Percentiles rank a stretch among this genome's conserved stretches.
These are phyloP conservation scores for Larimichthys crocea DNA, from an alignment of 2,113 vertebrate genomes.

Conservation along the genomic window DNA sequence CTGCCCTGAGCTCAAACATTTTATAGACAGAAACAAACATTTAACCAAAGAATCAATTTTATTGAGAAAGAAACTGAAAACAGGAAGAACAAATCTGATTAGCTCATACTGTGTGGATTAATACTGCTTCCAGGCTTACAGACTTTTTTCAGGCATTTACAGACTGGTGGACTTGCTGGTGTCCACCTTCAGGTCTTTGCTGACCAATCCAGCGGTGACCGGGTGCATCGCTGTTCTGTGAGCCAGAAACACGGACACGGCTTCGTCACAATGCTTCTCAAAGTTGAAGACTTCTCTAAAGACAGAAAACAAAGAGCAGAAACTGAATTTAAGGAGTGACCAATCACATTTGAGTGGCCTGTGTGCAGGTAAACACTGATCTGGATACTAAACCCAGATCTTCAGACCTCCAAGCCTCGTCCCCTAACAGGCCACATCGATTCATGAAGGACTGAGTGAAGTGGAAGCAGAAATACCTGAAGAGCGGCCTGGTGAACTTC, in stretches of 20 bases:
- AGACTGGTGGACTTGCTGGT: constrained; percentile 35
- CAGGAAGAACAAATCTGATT: neutral
- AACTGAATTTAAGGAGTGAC: no score
- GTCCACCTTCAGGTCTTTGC: constrained; percentile 90
- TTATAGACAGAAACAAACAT: neutral
- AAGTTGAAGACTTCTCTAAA: constrained; percentile 91
- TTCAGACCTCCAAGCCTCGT: no score
- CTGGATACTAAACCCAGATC: no score
- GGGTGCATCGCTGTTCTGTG: constrained; percentile 89
- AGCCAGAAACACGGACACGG: constrained; percentile 84
- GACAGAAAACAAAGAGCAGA: neutral
- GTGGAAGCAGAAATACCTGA: constrained; percentile 83
- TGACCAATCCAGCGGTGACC: constrained; percentile 89
- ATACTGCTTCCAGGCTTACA: neutral
- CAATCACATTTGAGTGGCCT: no score
- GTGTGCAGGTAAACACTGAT: no score
- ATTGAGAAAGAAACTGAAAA: neutral
- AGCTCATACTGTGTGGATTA: neutral
- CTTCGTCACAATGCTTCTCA: constrained; percentile 86
- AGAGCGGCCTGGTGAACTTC: constrained; percentile 96
- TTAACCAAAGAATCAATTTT: neutral
- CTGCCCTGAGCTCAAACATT: constrained; percentile 6
- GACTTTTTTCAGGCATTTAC: constrained; percentile 13
- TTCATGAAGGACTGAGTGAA: no score
- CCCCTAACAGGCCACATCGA: no score